phyloP scores from a whole-genome alignment of 2,113 vertebrate species.

The Leucosticte australis region DNA sequence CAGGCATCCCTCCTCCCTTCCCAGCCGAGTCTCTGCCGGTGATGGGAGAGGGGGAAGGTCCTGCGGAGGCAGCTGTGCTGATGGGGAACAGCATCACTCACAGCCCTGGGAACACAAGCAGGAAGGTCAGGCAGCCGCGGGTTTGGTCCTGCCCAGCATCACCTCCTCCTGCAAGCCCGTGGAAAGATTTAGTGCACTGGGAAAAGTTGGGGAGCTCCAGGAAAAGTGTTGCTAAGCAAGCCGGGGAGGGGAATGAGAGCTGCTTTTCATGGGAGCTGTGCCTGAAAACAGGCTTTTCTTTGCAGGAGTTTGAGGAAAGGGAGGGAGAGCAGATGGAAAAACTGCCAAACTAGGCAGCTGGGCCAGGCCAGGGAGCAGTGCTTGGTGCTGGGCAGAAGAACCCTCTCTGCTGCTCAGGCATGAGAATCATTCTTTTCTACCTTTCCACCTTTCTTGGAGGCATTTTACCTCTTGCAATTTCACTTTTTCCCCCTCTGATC shows the following conservation, averaged over 20 bases:
- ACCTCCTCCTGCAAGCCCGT: background rate
- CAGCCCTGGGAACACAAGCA: fast-evolving
- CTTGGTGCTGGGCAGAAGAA: background rate
- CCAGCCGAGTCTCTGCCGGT: fast-evolving
- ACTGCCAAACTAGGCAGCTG: background rate
- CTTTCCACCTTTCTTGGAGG: background rate
- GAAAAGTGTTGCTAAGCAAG: background rate
- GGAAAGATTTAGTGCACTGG: fast-evolving
- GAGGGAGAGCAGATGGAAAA: background rate
- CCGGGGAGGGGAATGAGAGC: background rate
- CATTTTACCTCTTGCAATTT: background rate
- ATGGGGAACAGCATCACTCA: background rate
- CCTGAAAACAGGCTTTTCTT: background rate
- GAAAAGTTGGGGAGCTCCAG: background rate
- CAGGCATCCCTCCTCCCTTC: background rate
- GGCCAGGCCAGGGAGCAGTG: background rate
- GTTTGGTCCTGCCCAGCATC: background rate
- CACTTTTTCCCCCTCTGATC: background rate
- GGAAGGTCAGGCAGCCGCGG: fast-evolving
- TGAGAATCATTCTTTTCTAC: fast-evolving
- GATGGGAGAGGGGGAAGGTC: background rate
- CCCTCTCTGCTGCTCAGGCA: background rate
- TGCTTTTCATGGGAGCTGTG: background rate
- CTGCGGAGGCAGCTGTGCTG: background rate
- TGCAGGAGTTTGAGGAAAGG: background rate